Evolutionary conservation across 2,888 invertebrate genomes (phyloP).

Genomic region (Stenotaenia linearis): DNA sequence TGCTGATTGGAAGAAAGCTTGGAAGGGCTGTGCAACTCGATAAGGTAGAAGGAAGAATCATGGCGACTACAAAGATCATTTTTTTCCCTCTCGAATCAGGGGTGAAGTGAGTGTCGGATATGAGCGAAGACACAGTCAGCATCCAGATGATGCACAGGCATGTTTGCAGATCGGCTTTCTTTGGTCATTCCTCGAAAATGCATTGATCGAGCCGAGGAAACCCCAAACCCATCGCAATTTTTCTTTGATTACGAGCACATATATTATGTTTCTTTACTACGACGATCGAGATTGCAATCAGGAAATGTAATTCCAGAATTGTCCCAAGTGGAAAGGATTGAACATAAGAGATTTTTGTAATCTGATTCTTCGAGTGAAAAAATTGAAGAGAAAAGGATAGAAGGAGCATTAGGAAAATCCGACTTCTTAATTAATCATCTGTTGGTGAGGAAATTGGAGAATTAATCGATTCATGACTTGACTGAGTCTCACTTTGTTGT

Average conservation of each 20-base stretch:
- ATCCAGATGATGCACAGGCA: conserved; percentile 8
- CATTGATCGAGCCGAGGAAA: background rate
- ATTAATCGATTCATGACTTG: background rate
- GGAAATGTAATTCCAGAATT: conserved; percentile 26
- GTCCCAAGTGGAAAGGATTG: conserved; percentile 17
- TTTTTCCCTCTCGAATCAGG: background rate
- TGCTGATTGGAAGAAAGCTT: background rate
- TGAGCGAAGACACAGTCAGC: conserved; percentile 5
- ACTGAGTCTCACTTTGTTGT: background rate
- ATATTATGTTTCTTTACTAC: conserved; percentile 21
- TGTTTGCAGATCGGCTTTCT: conserved; percentile 26
- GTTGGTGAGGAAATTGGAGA: conserved; percentile 8
- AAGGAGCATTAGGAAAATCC: background rate
- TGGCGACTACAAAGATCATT: background rate
- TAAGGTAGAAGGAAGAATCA: conserved; percentile 7
- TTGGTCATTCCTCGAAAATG: background rate
- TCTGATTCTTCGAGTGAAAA: conserved; percentile 1
- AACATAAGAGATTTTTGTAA: conserved; percentile 19
- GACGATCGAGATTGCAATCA: conserved; percentile 21
- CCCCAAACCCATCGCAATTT: background rate
- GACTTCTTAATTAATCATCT: conserved; percentile 13
- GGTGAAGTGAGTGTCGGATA: background rate
- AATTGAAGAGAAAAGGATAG: background rate
- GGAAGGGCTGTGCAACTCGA: background rate
- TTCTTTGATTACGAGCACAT: conserved; percentile 20